Percentiles rank a stretch among this genome's conserved stretches.
These are phyloP conservation scores for Drosophila miranda DNA, from an alignment of 1,140 invertebrate genomes.

Conservation along the genomic window DNA sequence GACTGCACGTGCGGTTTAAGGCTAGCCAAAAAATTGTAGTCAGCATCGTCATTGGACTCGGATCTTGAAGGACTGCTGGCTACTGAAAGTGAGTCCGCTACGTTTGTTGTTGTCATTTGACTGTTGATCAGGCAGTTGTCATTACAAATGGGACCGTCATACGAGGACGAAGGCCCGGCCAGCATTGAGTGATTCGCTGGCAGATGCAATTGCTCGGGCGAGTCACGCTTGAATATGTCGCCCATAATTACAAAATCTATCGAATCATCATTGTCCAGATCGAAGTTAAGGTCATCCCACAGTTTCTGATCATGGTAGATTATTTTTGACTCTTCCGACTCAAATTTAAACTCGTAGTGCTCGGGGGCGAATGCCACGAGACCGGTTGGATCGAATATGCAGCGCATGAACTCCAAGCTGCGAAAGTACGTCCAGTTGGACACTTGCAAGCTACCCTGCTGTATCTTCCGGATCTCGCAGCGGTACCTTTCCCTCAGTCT, in stretches of 20 bases:
- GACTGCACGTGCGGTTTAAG: conserved; percentile 63
- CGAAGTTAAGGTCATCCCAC: conserved; percentile 55
- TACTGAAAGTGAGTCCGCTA: background rate
- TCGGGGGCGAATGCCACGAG: conserved; percentile 25
- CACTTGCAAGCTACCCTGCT: conserved; percentile 16
- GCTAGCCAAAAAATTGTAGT: conserved; percentile 62
- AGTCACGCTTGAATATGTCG: conserved; percentile 60
- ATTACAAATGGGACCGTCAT: conserved; percentile 25
- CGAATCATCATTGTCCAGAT: conserved; percentile 65
- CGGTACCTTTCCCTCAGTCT: conserved; percentile 59
- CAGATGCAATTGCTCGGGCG: conserved; percentile 7
- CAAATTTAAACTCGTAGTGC: background rate
- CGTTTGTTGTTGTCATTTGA: no score
- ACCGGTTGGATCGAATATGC: conserved; percentile 55
- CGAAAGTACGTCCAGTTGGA: conserved; percentile 63
- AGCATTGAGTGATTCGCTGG: conserved; percentile 18
- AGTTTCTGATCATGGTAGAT: background rate
- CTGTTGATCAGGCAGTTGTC: background rate
- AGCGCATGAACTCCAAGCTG: conserved; percentile 52
- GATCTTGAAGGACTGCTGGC: background rate
- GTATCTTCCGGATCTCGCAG: conserved; percentile 60
- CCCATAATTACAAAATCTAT: conserved; percentile 66
- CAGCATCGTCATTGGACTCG: conserved; percentile 49
- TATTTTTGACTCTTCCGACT: background rate
- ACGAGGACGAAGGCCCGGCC: conserved; percentile 31